Evolutionary conservation across 2,888 invertebrate genomes (phyloP), one percentile per base, ranked within the genome.

Genomic region (Eulithis prunata): DNA sequence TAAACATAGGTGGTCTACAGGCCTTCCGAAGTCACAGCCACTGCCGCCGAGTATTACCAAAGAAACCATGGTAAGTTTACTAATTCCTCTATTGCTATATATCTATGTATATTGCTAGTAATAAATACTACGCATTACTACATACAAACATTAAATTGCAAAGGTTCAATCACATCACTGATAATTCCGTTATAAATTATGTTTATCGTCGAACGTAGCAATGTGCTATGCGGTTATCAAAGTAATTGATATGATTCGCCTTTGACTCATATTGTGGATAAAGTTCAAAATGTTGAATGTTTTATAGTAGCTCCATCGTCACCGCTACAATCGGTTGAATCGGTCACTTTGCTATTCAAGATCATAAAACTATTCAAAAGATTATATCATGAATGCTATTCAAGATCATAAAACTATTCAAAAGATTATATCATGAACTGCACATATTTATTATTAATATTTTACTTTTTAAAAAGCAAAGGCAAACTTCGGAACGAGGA

Each of bases 41-140:
- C 87, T 96, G 64, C 96, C 96, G 36, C 95, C 96, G 0, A 95
- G 95, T 57, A 96, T 96, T 79, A 96, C 96, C 79, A 96, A 96
- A 90, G 97, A 97, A 88, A 96, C 96, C 71, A 94, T 96, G 96
- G 96, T 96, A 78, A 90, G 93, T 86, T 52, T 32, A 13, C 32
- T 10, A 21, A 11, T 21, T n/a, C 13, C 6, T 57, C 0, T 1
- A 7, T 46, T 6, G 1, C 32, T 32, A 32, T 32, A 32, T 21
- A 21, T 21, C 21, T 21, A 21, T 21, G 21, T 21, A 21, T 21
- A 21, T 21, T 21, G 21, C 21, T 21, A 21, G 2, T 21, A n/a
- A n/a, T 21, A 21, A 1, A 21, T 2, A 21, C 21, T 1, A 38
- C 8, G 38, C 14, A 21, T 12, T 32, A 11, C 32, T 32, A 52